Evolutionary conservation across 2,888 invertebrate species (phyloP), one percentile per base, ranked within the genome.

Genomic region (Chymomyza caudatula): DNA sequence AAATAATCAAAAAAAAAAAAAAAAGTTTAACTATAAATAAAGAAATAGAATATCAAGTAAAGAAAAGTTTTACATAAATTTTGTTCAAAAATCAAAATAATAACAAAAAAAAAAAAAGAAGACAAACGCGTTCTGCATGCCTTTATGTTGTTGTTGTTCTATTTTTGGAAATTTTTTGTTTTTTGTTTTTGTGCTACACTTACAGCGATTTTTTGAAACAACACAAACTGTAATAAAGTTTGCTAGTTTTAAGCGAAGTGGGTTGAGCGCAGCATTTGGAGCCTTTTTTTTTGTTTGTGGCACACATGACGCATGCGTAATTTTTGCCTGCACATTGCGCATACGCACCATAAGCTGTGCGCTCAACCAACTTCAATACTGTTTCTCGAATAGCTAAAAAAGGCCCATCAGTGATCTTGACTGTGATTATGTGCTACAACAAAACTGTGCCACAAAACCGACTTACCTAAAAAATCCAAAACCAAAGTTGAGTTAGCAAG

Each of bases 341-440:
- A 55, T 55, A 55, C 54, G 54, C 29, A 25, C 29, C n/a, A n/a
- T n/a, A n/a, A n/a, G 4, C 23, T 49, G 62, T 61, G 42, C 22
- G n/a, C 3, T 3, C 29, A 37, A 37, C 8, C 29, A 2, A 37
- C 29, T 37, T 37, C 11, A 1, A 37, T 11, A 0, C 29, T 37
- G 29, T 37, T 3, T 11, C n/a, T n/a, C n/a, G n/a, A n/a, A n/a
- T n/a, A n/a, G 17, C 44, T 3, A 44, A 44, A 8, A 44, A 44
- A 17, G 3, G 44, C 17, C 8, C 17, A 51, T 2, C 29, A 5
- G 47, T 47, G 47, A 6, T 47, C 47, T 17, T 19, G 17, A 47
- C 6, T 17, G 22, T 22, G 67, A 68, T 69, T 74, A 69, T 73
- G 70, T 69, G 74, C 70, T 55, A 63, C 59, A 51, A 20, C 49